Percentiles rank a stretch among this genome's conserved stretches.
Evolutionary conservation across 2,113 vertebrate genomes (phyloP).

Genomic region (Chaetodon trifascialis): DNA sequence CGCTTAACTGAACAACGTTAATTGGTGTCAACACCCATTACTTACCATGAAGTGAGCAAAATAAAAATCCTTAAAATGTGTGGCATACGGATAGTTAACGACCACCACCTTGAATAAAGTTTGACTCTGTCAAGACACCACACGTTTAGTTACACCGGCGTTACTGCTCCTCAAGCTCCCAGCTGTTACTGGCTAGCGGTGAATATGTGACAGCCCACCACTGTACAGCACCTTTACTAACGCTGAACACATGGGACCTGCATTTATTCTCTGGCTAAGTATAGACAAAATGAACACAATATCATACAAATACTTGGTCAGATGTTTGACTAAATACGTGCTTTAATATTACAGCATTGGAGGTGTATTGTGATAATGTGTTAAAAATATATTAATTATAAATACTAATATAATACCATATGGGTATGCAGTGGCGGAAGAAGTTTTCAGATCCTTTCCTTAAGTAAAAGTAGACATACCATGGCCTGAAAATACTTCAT

Average conservation of each 20-base stretch:
- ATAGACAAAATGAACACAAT: background rate
- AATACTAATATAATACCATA: too few relatives aligned
- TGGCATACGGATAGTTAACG: background rate
- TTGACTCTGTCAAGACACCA: background rate
- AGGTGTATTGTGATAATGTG: too few relatives aligned
- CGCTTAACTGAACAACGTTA: background rate
- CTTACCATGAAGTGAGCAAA: constrained; percentile 67
- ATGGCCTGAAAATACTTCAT: too few relatives aligned
- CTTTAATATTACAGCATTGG: background rate
- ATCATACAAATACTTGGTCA: background rate
- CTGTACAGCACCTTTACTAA: constrained; percentile 10
- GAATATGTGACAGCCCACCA: constrained; percentile 34
- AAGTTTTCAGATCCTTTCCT: too few relatives aligned
- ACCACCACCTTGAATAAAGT: background rate
- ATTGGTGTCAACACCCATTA: background rate
- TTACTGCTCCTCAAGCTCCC: background rate
- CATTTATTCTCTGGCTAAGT: background rate
- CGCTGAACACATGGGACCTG: background rate
- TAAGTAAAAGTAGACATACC: too few relatives aligned
- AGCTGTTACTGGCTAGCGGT: constrained; percentile 22
- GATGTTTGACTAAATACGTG: background rate
- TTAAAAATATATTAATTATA: too few relatives aligned
- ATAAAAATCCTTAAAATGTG: constrained; percentile 17
- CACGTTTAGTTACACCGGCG: background rate
- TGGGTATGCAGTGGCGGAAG: too few relatives aligned